Evolutionary conservation across 2,888 invertebrate species (phyloP).

Genomic region (Hydrotaea cyrtoneurina): DNA sequence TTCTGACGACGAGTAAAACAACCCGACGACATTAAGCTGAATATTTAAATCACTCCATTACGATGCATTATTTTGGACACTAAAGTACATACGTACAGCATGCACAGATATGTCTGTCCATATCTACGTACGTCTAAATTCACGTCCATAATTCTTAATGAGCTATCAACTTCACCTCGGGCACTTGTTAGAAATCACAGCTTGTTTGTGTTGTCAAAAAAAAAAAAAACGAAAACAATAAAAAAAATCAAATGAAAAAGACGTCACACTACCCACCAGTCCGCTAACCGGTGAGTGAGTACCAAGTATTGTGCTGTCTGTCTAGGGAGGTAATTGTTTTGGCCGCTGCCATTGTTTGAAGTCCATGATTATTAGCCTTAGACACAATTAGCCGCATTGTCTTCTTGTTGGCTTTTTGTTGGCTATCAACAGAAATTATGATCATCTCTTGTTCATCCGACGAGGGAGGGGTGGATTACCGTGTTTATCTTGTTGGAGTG

Average conservation of each 20-base stretch:
- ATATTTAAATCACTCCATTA: background rate
- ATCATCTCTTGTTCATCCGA: background rate
- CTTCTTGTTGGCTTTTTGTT: background rate
- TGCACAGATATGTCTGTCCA: background rate
- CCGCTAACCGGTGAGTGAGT: background rate
- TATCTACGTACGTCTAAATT: background rate
- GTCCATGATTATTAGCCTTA: background rate
- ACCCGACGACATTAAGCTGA: background rate
- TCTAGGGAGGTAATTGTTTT: background rate
- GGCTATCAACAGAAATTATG: background rate
- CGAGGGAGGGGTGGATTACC: background rate
- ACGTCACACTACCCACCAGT: background rate
- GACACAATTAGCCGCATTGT: background rate
- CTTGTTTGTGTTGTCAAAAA: background rate
- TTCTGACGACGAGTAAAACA: constrained; percentile 21
- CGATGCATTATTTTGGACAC: background rate
- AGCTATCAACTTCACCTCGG: background rate
- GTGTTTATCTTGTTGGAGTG: background rate
- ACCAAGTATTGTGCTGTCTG: background rate
- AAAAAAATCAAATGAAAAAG: background rate
- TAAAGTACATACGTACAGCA: background rate
- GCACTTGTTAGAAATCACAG: constrained; percentile 3
- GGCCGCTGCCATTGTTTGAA: background rate
- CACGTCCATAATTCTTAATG: background rate
- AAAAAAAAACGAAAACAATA: background rate